Percentiles rank a stretch among this genome's conserved stretches.
These are phyloP conservation scores for Pelodytes ibericus DNA, from an alignment of 2,797 vertebrate species.

Conservation along the genomic window DNA sequence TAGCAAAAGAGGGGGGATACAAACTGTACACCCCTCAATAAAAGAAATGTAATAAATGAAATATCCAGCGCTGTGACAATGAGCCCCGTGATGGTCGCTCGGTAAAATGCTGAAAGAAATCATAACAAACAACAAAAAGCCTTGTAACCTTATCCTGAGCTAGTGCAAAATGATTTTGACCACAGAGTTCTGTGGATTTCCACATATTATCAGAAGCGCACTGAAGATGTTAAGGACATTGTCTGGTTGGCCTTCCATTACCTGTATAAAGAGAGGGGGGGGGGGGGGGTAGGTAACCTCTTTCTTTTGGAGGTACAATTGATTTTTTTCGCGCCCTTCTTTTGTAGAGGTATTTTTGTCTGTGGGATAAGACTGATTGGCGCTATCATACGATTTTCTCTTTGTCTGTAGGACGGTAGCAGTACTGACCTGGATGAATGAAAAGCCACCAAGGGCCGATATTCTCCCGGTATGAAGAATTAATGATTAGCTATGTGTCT, in stretches of 20 bases:
- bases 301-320: slow-evolving; percentile 22
- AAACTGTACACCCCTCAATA: slow-evolving; percentile 27
- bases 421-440: slow-evolving; percentile 11
- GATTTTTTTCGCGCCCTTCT: slow-evolving; percentile 14
- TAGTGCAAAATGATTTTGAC: slow-evolving; percentile 33
- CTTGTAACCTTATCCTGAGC: slow-evolving; percentile 24
- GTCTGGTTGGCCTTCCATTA: slow-evolving; percentile 16
- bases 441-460: slow-evolving; percentile 3
- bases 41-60: slow-evolving; percentile 48
- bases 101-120: slow-evolving; percentile 18
- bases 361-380: slow-evolving; percentile 31
- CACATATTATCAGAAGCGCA: slow-evolving; percentile 14
- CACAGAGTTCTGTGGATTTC: background rate
- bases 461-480: slow-evolving; percentile 1
- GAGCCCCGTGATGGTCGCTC: slow-evolving; percentile 1
- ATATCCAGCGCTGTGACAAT: slow-evolving; percentile 24
- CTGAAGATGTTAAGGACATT: slow-evolving; percentile 41
- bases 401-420: slow-evolving; percentile 29
- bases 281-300: no score
- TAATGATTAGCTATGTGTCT: slow-evolving; percentile 32
- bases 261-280: slow-evolving; percentile 21
- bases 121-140: slow-evolving; percentile 21
- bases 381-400: background rate
- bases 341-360: slow-evolving; percentile 35
- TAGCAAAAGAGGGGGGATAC: slow-evolving; percentile 36